These are phyloP conservation scores for Bubalus kerabau DNA, from an alignment of 2,113 vertebrate species.

Conservation along the genomic window DNA sequence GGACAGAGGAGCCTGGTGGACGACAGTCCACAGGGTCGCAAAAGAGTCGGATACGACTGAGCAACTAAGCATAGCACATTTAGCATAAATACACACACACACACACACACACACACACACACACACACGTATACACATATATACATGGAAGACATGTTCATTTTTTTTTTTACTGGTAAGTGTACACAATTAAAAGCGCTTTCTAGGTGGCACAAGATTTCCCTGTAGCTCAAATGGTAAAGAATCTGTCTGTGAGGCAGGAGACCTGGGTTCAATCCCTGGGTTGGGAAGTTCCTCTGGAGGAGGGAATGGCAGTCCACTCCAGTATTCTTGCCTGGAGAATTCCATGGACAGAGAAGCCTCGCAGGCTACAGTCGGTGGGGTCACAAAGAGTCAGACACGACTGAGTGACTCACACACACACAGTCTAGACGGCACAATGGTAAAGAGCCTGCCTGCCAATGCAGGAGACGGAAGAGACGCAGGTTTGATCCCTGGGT, in stretches of 20 bases:
- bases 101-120: not conserved
- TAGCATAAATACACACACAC: not conserved
- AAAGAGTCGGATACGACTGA: not conserved
- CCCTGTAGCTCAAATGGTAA: too few species aligned
- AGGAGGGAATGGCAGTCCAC: too few species aligned
- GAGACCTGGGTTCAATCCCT: too few species aligned
- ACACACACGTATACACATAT: not conserved
- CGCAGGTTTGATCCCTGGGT: accelerated
- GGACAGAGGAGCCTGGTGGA: not conserved
- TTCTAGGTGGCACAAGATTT: not conserved
- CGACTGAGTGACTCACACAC: too few species aligned
- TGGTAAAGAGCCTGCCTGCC: not conserved
- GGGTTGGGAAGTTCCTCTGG: too few species aligned
- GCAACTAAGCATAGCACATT: not conserved
- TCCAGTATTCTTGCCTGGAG: too few species aligned
- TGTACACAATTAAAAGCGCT: not conserved
- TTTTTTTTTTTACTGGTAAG: not conserved
- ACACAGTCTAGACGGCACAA: not conserved
- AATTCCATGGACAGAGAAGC: too few species aligned
- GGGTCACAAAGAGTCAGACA: too few species aligned
- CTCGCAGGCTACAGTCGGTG: too few species aligned
- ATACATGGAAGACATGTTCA: not conserved
- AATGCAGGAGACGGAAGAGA: not conserved
- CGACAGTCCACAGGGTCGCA: not conserved
- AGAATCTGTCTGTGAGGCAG: too few species aligned